Percentiles rank a stretch among this genome's conserved stretches.
phyloP scores from a whole-genome alignment of 2,797 vertebrate species.

The Labeo calbasu region DNA sequence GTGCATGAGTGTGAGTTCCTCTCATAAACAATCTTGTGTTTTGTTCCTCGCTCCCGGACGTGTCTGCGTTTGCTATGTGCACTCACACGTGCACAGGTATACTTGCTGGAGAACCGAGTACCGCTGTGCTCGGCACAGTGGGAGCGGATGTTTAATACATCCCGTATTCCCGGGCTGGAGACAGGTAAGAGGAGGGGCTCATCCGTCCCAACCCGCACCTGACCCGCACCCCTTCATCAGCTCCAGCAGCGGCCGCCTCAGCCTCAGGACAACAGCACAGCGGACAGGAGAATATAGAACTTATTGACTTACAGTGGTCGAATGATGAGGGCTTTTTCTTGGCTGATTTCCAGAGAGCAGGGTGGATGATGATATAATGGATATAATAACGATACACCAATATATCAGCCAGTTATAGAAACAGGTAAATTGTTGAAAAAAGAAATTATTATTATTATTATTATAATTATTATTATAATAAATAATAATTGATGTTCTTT shows the following conservation, averaged over 20 bases:
- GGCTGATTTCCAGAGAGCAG: slow-evolving; percentile 9
- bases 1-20: slow-evolving; percentile 63
- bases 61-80: slow-evolving; percentile 60
- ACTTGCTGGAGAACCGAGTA: slow-evolving; percentile 90
- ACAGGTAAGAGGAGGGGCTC: slow-evolving; percentile 86
- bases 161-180: slow-evolving; percentile 89
- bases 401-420: neutral
- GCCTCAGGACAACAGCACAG: slow-evolving; percentile 43
- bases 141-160: slow-evolving; percentile 97
- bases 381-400: neutral
- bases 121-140: slow-evolving; percentile 98
- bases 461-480: too few relatives aligned
- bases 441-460: too few relatives aligned
- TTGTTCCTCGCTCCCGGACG: slow-evolving; percentile 72
- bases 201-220: slow-evolving; percentile 37
- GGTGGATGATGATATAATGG: neutral
- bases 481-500: too few relatives aligned
- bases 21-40: slow-evolving; percentile 70
- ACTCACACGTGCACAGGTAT: slow-evolving; percentile 78
- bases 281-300: neutral
- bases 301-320: neutral
- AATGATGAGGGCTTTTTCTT: neutral
- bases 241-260: slow-evolving; percentile 44
- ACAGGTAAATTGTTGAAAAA: neutral
- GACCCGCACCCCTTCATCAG: slow-evolving; percentile 45